Percentiles rank a stretch among this genome's conserved stretches.
Conservation (phyloP, 2,888 invertebrate species). For the Colletes collaris region DNA sequence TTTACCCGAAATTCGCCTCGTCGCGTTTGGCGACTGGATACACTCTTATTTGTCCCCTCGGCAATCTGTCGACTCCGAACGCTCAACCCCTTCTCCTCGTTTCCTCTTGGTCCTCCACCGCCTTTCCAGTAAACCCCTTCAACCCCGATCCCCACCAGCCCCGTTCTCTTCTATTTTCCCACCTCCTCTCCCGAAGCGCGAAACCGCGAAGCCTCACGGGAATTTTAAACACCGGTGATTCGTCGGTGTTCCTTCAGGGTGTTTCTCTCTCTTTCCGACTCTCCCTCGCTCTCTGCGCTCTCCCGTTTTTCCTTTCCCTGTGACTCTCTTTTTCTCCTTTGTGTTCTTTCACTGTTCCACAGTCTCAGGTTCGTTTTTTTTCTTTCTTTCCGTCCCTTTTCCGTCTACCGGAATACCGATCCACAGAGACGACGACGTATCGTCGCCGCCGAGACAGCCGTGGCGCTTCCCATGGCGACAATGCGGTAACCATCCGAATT, state of each 20-base stretch:
- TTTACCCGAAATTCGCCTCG: conserved; percentile 80
- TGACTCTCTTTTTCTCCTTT: conserved; percentile 18
- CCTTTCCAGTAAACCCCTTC: conserved; percentile 58
- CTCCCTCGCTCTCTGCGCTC: neutral
- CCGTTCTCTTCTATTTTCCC: conserved; percentile 54
- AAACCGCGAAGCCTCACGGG: conserved; percentile 76
- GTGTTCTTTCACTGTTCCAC: conserved; percentile 12
- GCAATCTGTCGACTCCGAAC: conserved; percentile 79
- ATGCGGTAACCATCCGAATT: conserved; percentile 18
- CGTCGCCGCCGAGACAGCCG: conserved; percentile 11
- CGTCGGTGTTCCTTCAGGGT: conserved; percentile 65
- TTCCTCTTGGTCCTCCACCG: conserved; percentile 58
- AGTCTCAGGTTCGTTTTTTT: neutral
- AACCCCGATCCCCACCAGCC: conserved; percentile 60
- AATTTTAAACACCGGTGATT: conserved; percentile 78
- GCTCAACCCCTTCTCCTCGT: conserved; percentile 72
- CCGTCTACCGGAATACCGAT: neutral
- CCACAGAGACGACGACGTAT: conserved; percentile 1
- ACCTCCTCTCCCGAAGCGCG: conserved; percentile 61
- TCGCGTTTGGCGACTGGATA: conserved; percentile 77
- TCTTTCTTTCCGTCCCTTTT: neutral
- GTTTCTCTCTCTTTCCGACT: conserved; percentile 15
- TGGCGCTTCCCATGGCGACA: conserved; percentile 11
- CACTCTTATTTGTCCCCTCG: conserved; percentile 79
- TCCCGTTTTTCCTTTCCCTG: conserved; percentile 3